Conservation (phyloP, 2,113 vertebrate genomes). For the Dicerorhinus sumatrensis region DNA sequence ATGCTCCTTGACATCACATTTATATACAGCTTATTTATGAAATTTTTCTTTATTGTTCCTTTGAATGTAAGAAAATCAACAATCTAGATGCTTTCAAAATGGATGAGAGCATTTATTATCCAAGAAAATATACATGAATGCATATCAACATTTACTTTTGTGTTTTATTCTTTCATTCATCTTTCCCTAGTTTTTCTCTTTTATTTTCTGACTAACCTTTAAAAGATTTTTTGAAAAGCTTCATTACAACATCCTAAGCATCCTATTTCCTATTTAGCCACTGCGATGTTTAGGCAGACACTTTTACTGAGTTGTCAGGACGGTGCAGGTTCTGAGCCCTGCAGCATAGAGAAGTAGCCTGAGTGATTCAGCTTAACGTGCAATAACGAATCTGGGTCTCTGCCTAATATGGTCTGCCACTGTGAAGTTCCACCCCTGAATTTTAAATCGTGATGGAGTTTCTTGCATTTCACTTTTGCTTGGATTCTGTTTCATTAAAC, state of each 20-base stretch:
- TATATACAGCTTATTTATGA: constrained; percentile 65
- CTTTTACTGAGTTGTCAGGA: constrained; percentile 66
- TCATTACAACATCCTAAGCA: background rate
- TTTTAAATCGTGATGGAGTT: constrained; percentile 19
- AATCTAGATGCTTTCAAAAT: constrained; percentile 55
- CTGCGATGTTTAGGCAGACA: constrained; percentile 15
- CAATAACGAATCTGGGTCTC: constrained; percentile 23
- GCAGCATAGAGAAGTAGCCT: background rate
- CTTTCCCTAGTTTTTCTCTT: background rate
- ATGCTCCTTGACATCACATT: constrained; percentile 45
- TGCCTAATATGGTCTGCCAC: constrained; percentile 2
- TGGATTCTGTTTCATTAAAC: constrained; percentile 39
- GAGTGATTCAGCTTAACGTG: constrained; percentile 11
- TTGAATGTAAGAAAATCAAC: constrained; percentile 56
- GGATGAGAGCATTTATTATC: constrained; percentile 48
- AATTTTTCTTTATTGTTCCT: constrained; percentile 71
- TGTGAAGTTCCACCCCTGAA: background rate
- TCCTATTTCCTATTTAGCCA: background rate
- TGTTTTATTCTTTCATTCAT: constrained; percentile 46
- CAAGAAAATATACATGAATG: background rate
- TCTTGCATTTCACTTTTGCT: background rate
- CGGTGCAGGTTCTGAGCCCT: constrained; percentile 21
- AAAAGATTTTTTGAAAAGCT: constrained; percentile 16
- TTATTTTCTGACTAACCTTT: background rate
- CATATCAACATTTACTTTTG: background rate